Evolutionary conservation across 2,797 vertebrate species (phyloP), one percentile per base, ranked within the genome.

Genomic region (Ptychobarbus kaznakovi): DNA sequence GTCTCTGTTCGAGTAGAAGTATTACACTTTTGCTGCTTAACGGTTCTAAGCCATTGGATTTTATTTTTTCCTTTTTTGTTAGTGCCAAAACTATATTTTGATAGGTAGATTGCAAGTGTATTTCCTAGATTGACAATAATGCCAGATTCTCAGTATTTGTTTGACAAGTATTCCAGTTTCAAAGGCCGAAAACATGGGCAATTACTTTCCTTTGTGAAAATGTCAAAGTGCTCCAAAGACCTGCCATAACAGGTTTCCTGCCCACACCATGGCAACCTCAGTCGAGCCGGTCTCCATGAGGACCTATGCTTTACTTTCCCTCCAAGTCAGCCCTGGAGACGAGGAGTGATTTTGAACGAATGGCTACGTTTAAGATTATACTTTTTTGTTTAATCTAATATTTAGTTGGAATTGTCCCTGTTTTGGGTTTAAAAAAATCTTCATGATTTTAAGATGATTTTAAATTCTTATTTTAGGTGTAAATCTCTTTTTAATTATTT

Each of bases 221-320:
- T 83, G 81, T 75, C 74, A 77, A 68, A 84, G 82, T 68, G 46
- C 35, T 84, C 35, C 35, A 32, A 44, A 77, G 73, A 69, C 74
- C 82, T 84, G 82, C 49, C 46, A 77, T 84, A 84, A 84, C 82
- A 77, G 82, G 82, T 77, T 77, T 84, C 63, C 46, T 69, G 74
- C 74, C 82, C 65, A 68, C 82, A 9, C 82, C 73, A 77, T 84
- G 74, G 73, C 74, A 84, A 77, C 82, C 3, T 35, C n/a, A 42
- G 61, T 51, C 1, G 61, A 77, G 74, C 12, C 12, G 10, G 73
- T 84, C 73, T 77, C 63, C 63, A 84, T 42, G 74, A 77, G 68
- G 82, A 77, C 46, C 74, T 68, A 76, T 75, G 58, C 32, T 77
- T 84, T 56, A 68, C 74, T 84, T 77, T 56, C 58, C 35, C 58